These are phyloP conservation scores for Falco cherrug DNA, from an alignment of 2,797 vertebrate species.

Conservation along the genomic window DNA sequence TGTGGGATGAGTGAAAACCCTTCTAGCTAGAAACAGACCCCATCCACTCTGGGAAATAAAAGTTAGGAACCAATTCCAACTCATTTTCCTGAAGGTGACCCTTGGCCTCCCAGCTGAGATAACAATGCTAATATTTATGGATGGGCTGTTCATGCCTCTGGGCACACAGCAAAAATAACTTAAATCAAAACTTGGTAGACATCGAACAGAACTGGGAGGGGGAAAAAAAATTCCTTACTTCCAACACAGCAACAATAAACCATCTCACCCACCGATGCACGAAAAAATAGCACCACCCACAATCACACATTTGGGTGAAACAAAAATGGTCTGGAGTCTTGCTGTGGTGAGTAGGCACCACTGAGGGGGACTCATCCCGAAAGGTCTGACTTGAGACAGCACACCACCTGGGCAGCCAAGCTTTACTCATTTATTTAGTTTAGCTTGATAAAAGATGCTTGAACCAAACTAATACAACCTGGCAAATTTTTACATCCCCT, in stretches of 20 bases:
- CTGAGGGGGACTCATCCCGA: neutral
- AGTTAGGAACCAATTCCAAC: constrained; percentile 43
- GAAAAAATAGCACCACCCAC: neutral
- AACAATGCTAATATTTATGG: constrained; percentile 63
- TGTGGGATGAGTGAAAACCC: constrained; percentile 16
- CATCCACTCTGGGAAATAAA: constrained; percentile 41
- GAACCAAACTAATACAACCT: neutral
- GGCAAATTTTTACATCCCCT: neutral
- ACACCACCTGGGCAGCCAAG: neutral
- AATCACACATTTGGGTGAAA: neutral
- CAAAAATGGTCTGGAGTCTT: neutral
- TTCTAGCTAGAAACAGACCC: constrained; percentile 19
- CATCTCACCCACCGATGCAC: neutral
- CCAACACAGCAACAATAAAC: constrained; percentile 5
- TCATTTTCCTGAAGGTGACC: constrained; percentile 57
- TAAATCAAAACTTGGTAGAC: constrained; percentile 37
- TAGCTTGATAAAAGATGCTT: neutral
- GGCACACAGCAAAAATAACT: constrained; percentile 57
- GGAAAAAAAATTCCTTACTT: neutral
- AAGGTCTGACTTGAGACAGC: neutral
- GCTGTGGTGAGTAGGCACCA: neutral
- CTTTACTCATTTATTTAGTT: neutral
- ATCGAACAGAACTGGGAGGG: neutral
- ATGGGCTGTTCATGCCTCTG: constrained; percentile 47
- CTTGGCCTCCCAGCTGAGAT: constrained; percentile 64